phyloP scores from a whole-genome alignment of 2,888 invertebrate species.

The Eucera pruinosa region DNA sequence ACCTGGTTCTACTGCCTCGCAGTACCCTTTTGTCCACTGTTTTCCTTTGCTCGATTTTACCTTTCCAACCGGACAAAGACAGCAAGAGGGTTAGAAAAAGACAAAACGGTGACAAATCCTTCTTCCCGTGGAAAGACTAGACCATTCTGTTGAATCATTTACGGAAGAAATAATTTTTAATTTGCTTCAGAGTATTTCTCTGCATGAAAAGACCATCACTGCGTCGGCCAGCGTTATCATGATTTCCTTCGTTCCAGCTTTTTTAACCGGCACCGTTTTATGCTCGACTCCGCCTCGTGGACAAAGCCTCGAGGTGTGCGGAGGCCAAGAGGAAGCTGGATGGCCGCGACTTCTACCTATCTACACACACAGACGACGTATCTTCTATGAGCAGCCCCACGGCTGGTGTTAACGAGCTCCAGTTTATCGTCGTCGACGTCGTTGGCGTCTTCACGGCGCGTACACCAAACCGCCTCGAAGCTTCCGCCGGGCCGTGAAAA shows the following conservation, averaged over 20 bases:
- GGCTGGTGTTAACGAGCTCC: slow-evolving; percentile 71
- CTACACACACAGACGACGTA: slow-evolving; percentile 61
- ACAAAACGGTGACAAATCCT: background rate
- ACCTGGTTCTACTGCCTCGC: slow-evolving; percentile 9
- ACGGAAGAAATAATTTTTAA: slow-evolving; percentile 60
- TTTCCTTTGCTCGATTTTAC: slow-evolving; percentile 10
- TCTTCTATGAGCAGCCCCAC: slow-evolving; percentile 63
- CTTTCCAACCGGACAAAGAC: background rate
- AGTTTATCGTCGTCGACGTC: slow-evolving; percentile 69
- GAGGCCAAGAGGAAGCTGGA: slow-evolving; percentile 33
- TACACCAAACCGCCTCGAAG: slow-evolving; percentile 4
- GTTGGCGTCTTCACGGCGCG: slow-evolving; percentile 58
- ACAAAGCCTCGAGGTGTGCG: too few relatives aligned
- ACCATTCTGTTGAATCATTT: slow-evolving; percentile 20
- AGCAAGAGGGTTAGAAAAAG: background rate
- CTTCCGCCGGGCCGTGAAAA: slow-evolving; percentile 51
- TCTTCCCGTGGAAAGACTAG: background rate
- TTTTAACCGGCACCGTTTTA: slow-evolving; percentile 40
- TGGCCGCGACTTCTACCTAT: slow-evolving; percentile 51
- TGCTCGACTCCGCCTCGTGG: background rate
- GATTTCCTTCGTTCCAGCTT: slow-evolving; percentile 46
- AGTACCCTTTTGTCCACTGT: slow-evolving; percentile 19
- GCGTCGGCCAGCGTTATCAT: slow-evolving; percentile 37
- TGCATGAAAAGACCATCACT: slow-evolving; percentile 8
- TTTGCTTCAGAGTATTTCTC: slow-evolving; percentile 8